Evolutionary conservation across 2,113 vertebrate genomes (phyloP), one percentile per base, ranked within the genome.

Genomic region (Passer domesticus): DNA sequence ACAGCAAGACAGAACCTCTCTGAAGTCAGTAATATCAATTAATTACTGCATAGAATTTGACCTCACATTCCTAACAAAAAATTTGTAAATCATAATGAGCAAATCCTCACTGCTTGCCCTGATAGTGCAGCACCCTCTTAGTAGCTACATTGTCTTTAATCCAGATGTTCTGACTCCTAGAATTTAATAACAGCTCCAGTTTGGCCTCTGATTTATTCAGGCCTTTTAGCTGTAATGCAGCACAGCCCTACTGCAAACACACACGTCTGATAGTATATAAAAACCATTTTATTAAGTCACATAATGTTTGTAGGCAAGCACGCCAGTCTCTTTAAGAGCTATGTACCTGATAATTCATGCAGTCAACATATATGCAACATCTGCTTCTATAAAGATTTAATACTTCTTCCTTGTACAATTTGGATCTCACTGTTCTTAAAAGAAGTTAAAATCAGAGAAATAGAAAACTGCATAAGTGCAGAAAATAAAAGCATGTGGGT

Each of bases 321-420:
- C 30, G 0, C 33, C 41, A 82, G 27, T 53, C 66, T 87, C 41
- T 89, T 95, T 96, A 87, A 92, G 53, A 92, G 50, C 30, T 50
- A 25, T 49, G 14, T 92, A 95, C 81, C 58, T 80, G 84, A 83
- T 87, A 92, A 95, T 87, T 89, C 70, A 73, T 16, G 7, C 33
- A 95, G 46, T 89, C 77, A 85, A 73, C 14, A 47, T 44, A 69
- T 17, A 66, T 31, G 46, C 35, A 94, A 81, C 89, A 95, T 94
- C 78, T 97, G 91, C 67, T 84, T 73, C 87, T 80, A 69, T 67
- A 77, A 80, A 92, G 62, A 76, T 90, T 94, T 95, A 92, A 79
- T 87, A 35, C 17, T 68, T 73, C 62, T 58, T 76, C 49, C 21
- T 1, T 49, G 76, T 35, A 82, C 66, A 79, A 35, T 89, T 92